A percentile compares a stretch with the other conserved stretches of the same genome.
These are phyloP conservation scores for Xestia c-nigrum DNA, from an alignment of 2,888 invertebrate genomes.

Conservation along the genomic window DNA sequence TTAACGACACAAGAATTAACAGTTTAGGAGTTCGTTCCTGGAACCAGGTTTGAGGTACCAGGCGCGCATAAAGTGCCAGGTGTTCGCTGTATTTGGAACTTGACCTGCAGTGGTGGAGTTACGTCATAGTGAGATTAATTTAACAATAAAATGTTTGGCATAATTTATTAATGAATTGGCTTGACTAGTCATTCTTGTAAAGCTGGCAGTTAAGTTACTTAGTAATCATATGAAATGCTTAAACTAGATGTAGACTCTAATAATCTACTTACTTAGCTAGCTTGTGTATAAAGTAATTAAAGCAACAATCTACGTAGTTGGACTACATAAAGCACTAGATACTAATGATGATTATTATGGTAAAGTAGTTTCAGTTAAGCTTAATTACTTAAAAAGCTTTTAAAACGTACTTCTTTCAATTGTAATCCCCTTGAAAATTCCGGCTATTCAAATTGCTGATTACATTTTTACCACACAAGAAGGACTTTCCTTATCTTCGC, in stretches of 20 bases:
- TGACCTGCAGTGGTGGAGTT: slow-evolving; percentile 3
- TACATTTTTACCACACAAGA: background rate
- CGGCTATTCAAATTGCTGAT: background rate
- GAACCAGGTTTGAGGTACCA: slow-evolving; percentile 30
- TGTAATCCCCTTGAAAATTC: background rate
- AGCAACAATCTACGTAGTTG: too few species aligned
- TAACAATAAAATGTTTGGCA: slow-evolving; percentile 8
- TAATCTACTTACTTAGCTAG: background rate
- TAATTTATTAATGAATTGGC: background rate
- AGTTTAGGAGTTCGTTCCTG: slow-evolving; percentile 50
- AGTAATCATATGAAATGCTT: background rate
- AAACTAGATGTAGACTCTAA: background rate
- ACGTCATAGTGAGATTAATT: slow-evolving; percentile 14
- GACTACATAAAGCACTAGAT: background rate
- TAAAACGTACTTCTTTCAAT: background rate
- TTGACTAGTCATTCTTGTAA: background rate
- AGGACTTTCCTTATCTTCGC: background rate
- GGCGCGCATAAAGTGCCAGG: slow-evolving; percentile 39
- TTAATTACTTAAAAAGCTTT: background rate
- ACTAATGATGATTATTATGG: too few species aligned
- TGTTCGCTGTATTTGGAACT: slow-evolving; percentile 43
- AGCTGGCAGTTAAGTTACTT: background rate
- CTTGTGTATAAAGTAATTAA: too few species aligned
- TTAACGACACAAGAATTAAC: slow-evolving; percentile 55
- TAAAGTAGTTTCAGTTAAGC: background rate